Conservation (phyloP, 1,140 invertebrate species). For the Heliconius congener region DNA sequence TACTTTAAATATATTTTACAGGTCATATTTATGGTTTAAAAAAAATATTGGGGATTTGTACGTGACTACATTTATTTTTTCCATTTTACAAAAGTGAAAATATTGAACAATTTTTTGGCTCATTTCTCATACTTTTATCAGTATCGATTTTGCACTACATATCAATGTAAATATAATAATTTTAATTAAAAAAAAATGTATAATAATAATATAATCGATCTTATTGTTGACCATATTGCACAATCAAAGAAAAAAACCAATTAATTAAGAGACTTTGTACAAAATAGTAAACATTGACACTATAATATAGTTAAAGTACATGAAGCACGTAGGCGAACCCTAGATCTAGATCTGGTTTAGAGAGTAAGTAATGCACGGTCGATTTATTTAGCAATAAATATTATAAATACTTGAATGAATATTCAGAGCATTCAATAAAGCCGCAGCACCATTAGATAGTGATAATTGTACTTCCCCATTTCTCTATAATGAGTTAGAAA, state of each 20-base stretch:
- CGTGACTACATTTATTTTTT: too few relatives aligned
- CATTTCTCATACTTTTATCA: too few relatives aligned
- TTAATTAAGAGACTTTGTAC: slow-evolving; percentile 43
- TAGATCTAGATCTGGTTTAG: not conserved
- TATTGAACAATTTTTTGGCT: too few relatives aligned
- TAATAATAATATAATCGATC: too few relatives aligned
- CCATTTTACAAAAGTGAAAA: too few relatives aligned
- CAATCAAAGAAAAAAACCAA: too few relatives aligned
- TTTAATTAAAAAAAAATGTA: too few relatives aligned
- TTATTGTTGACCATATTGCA: too few relatives aligned
- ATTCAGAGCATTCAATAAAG: not conserved
- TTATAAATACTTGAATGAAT: slow-evolving; percentile 1
- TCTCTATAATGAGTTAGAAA: slow-evolving; percentile 2
- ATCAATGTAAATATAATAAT: too few relatives aligned
- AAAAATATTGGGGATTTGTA: too few relatives aligned
- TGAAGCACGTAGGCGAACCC: not conserved
- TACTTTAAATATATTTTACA: not conserved
- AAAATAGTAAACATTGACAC: slow-evolving; percentile 41
- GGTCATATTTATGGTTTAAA: too few relatives aligned
- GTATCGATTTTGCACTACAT: too few relatives aligned
- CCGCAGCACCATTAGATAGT: not conserved
- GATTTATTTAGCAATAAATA: slow-evolving; percentile 4
- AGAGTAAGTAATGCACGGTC: not conserved
- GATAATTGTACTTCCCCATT: not conserved
- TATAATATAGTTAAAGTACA: not conserved